Evolutionary conservation across 2,888 invertebrate genomes (phyloP), one percentile per base, ranked within the genome.

Genomic region (Drosophila borealis): DNA sequence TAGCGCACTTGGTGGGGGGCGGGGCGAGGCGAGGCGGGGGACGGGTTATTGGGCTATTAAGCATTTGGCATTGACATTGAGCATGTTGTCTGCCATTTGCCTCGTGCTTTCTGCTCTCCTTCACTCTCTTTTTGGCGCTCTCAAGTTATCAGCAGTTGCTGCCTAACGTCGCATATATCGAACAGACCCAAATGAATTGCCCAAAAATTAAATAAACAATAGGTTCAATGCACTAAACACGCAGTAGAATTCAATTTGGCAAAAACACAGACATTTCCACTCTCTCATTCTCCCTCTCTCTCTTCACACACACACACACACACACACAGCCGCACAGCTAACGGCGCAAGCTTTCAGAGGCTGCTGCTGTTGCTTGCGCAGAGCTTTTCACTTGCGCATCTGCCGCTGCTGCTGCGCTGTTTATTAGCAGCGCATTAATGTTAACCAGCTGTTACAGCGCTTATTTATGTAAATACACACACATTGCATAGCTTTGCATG

Each of bases 161-260:
- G 74, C 68, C 75, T 81, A 75, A 76, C 85, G 76, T 72, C 76
- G 71, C 75, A 82, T 82, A 75, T 79, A 64, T 64, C 85, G 76
- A 81, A 70, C 84, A 56, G 45, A 62, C 53, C 46, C 54, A 73
- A 74, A 70, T 53, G 65, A 68, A 65, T 66, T 79, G 44, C 84
- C 81, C 70, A 53, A 48, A 68, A 74, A 78, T 87, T 66, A 70
- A 87, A 87, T 81, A 83, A 87, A 87, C 82, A 81, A 81, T 74
- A 76, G 76, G 83, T 87, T 83, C 83, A 83, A 84, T 83, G 88
- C 88, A 83, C 83, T 81, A 69, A 67, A 65, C 66, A 63, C 88
- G 88, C 83, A 83, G 85, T 83, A 81, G 82, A 84, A 84, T 87
- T 84, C 61, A 84, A 74, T 87, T 29, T 83, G 74, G 69, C 54